Evolutionary conservation across 2,888 invertebrate genomes (phyloP).

Genomic region (Drosophila kanekoi): DNA sequence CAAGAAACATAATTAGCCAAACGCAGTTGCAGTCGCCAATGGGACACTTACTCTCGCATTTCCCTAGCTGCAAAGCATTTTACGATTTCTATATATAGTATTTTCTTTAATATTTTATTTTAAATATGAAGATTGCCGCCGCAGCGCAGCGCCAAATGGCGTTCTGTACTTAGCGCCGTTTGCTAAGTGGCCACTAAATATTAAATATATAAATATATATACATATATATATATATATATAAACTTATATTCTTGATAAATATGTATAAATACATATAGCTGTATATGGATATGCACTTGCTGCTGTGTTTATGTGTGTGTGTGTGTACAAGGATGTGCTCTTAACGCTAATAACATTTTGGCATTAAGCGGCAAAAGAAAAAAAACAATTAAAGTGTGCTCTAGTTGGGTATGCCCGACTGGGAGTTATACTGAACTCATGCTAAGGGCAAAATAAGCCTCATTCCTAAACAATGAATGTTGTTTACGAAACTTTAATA

Average conservation of each 20-base stretch:
- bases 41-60: background rate
- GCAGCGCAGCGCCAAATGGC: constrained; percentile 45
- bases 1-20: constrained; percentile 1
- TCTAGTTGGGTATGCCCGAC: no score
- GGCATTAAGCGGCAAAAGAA: constrained; percentile 51
- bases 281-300: background rate
- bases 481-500: no score
- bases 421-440: no score
- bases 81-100: background rate
- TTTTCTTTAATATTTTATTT: constrained; percentile 18
- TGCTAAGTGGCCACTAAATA: constrained; percentile 25
- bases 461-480: no score
- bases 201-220: background rate
- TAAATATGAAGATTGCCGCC: constrained; percentile 41
- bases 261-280: background rate
- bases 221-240: background rate
- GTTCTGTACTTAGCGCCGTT: constrained; percentile 59
- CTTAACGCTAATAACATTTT: constrained; percentile 68
- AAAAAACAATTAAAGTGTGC: constrained; percentile 4
- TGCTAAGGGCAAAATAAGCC: no score
- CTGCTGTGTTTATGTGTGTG: constrained; percentile 11
- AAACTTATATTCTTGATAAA: background rate
- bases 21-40: background rate
- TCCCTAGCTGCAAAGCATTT: constrained; percentile 5
- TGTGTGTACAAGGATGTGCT: constrained; percentile 20